Conservation (phyloP, 2,113 vertebrate genomes). For the Onychostoma macrolepis region DNA sequence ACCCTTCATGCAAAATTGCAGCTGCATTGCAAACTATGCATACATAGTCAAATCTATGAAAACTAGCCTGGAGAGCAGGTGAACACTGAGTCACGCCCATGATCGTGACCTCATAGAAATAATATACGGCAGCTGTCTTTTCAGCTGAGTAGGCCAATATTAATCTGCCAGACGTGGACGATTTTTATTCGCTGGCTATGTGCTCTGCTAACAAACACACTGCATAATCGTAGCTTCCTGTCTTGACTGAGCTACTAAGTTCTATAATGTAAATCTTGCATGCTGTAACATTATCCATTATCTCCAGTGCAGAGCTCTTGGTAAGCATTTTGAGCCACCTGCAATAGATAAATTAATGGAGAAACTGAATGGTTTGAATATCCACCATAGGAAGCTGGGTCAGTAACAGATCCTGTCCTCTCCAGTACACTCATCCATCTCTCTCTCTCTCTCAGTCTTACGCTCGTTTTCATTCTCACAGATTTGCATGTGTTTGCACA, state of each 20-base stretch:
- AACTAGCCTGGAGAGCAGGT: slow-evolving; percentile 45
- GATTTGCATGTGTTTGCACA: not conserved
- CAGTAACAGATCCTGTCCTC: slow-evolving; percentile 39
- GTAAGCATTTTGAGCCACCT: slow-evolving; percentile 59
- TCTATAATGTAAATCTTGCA: slow-evolving; percentile 55
- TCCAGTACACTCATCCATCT: slow-evolving; percentile 30
- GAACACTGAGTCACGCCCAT: slow-evolving; percentile 21
- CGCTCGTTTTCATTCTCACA: not conserved
- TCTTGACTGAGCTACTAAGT: slow-evolving; percentile 48
- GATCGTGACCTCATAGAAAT: slow-evolving; percentile 52
- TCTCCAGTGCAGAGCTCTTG: slow-evolving; percentile 46
- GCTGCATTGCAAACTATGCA: slow-evolving; percentile 43
- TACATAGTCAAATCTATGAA: slow-evolving; percentile 41
- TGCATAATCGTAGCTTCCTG: slow-evolving; percentile 48
- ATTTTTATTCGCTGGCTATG: slow-evolving; percentile 52
- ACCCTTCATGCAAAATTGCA: slow-evolving; percentile 39
- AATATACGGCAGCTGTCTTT: slow-evolving; percentile 57
- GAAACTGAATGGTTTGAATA: slow-evolving; percentile 51
- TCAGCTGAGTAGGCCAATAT: slow-evolving; percentile 47
- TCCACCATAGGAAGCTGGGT: slow-evolving; percentile 37
- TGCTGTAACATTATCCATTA: slow-evolving; percentile 48
- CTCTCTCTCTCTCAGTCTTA: not conserved
- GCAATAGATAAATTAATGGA: slow-evolving; percentile 57
- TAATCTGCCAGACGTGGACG: slow-evolving; percentile 50
- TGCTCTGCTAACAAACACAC: slow-evolving; percentile 45